These are phyloP conservation scores for Pandemis heparana DNA, from an alignment of 2,888 invertebrate genomes.

Conservation along the genomic window DNA sequence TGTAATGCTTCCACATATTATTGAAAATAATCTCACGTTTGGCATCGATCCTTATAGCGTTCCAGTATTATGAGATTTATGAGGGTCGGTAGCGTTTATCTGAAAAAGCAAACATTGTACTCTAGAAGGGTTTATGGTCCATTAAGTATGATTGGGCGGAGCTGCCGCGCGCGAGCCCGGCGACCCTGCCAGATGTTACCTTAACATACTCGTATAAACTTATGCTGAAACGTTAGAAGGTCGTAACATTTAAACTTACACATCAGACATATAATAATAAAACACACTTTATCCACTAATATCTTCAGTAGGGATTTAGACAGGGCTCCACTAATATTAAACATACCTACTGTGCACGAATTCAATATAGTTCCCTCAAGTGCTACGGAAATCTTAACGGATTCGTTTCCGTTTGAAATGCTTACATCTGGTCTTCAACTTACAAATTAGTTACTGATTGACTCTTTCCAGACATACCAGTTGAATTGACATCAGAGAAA, in stretches of 20 bases:
- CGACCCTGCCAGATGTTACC: background rate
- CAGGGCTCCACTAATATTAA: slow-evolving; percentile 12
- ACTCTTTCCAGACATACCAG: slow-evolving; percentile 30
- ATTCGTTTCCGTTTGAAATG: slow-evolving; percentile 44
- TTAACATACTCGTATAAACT: background rate
- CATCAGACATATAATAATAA: slow-evolving; percentile 42
- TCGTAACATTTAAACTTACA: slow-evolving; percentile 35
- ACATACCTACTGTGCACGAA: background rate
- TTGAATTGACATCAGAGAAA: slow-evolving; percentile 38
- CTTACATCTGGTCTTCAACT: slow-evolving; percentile 46
- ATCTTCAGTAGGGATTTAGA: slow-evolving; percentile 24
- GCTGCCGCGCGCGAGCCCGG: background rate
- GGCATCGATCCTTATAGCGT: slow-evolving; percentile 56
- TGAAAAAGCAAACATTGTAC: slow-evolving; percentile 1
- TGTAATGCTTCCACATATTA: slow-evolving; percentile 83
- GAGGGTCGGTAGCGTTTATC: slow-evolving; percentile 18
- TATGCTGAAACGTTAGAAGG: slow-evolving; percentile 43
- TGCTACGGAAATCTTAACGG: slow-evolving; percentile 47
- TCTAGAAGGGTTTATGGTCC: background rate
- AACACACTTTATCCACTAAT: slow-evolving; percentile 38
- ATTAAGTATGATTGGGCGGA: background rate
- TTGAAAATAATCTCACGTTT: slow-evolving; percentile 76
- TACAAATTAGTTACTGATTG: slow-evolving; percentile 43
- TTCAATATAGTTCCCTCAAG: slow-evolving; percentile 46
- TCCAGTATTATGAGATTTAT: slow-evolving; percentile 42